Evolutionary conservation across 1,140 invertebrate species (phyloP), one percentile per base, ranked within the genome.

Genomic region (Orchesella cincta): DNA sequence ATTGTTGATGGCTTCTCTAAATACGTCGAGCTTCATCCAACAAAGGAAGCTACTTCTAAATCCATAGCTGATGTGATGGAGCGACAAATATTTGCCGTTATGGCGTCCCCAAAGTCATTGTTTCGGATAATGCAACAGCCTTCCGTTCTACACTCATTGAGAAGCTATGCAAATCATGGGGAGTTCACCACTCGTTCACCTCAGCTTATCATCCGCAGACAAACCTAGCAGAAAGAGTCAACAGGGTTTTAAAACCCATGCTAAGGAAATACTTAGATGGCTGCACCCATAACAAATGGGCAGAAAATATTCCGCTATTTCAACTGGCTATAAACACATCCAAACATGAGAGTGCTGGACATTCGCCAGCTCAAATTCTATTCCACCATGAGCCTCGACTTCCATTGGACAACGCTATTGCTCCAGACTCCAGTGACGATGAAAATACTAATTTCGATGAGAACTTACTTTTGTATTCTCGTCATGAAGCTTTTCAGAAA

Each of bases 201-300:
- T 83, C 84, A 0, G 35, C 83, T 0, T 87, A 87, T 75, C 84
- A 86, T 76, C 84, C 86, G 1, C 82, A 85, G 71, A 79, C 84
- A 0, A 87, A 88, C 72, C 83, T 83, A 0, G 84, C 84, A 0
- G 86, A 88, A 79, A 73, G 86, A 31, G 84, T 84, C 14, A 88
- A 87, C 74, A 64, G 84, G 18, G 84, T 85, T 33, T 26, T 88
- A 0, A 87, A 87, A 76, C 79, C 82, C 0, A 84, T 84, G 80
- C 76, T 87, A 0, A 23, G 62, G 2, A 76, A 39, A 26, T 81
- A 74, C 54, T 1, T 80, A 0, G 34, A 74, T 0, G 75, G 39
- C n/a, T 18, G 64, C n/a, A 34, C 54, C 12, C 73, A 74, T 75
- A 70, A 67, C 29, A 67, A 54, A 67, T 74, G 73, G 76, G 34